Base-by-base conservation (phyloP, 2,888 invertebrate species). In the Tholera decimalis region DNA sequence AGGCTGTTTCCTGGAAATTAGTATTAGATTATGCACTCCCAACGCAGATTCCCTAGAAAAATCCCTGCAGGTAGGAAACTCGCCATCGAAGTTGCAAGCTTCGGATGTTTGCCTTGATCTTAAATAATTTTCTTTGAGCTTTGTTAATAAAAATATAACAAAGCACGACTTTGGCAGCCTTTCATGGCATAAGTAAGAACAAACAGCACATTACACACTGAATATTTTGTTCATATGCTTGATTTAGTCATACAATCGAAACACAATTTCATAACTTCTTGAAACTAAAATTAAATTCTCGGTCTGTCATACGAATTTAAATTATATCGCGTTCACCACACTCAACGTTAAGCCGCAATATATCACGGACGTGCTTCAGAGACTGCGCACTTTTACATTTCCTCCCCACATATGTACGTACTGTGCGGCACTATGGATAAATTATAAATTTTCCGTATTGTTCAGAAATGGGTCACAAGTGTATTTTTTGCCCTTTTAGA, bases 281-380 rank as follows among this genome's bases (percentile, higher is more conserved):
- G 30, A 15, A 44, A 46, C 9, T 46, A 11, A 15, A 55, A 58
- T 24, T 24, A 37, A 47, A 72, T 61, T 72, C 30, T 61, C 22
- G 44, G 43, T 24, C 54, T 41, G 35, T 67, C 57, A 26, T 26
- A 26, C 28, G 54, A 22, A 54, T 50, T 41, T 15, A 26, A 55
- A 39, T 58, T 61, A 61, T 60, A 57, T 58, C 26, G 35, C 18
- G 20, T 41, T 26, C 26, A 35, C 8, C 30, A 18, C 11, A 54
- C 37, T 59, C 49, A 33, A 55, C 22, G 50, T 9, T 33, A 20
- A 0, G 26, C 33, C 28, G 57, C 44, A 49, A 50, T 61, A 50
- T 46, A 66, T 72, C 35, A 26, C 35, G 18, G 24, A 37, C 47
- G 47, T 50, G 54, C 41, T 46, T 20, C 20, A 33, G 3, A 28